Base-by-base conservation (phyloP, 2,888 invertebrate genomes). In the Cephonodes hylas region DNA sequence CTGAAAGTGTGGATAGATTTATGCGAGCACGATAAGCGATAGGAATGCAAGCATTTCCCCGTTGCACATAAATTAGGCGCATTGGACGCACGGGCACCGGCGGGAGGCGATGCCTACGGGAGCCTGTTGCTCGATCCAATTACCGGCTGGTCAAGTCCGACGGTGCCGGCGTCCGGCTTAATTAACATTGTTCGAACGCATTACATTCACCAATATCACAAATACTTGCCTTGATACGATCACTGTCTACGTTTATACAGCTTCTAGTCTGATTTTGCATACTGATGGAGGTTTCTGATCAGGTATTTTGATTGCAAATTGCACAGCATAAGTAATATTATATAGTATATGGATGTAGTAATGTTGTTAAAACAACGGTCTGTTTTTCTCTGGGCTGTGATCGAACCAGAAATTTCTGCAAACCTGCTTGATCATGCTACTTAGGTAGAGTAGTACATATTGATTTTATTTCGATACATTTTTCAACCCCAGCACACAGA, bases 41-140 rank as follows among this genome's bases (percentile, higher is more conserved):
- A 13, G 53, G 18, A n/a, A 48, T 18, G 15, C 27, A 31, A 53
- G 53, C n/a, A 53, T 53, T 53, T 53, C 31, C 23, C 10, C 31
- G 31, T 15, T 31, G 46, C 13, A 31, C 53, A 31, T 53, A 53
- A 53, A 53, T 53, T 31, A 53, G 53, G 18, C 27, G 27, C 53
- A 53, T 31, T 8, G 48, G 18, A 53, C 27, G 27, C 48, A 53
- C 15, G 18, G 23, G 18, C 18, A 18, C 45, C 22, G 22, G 10
- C 45, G 45, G 27, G 18, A 53, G 18, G 38, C 59, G 15, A 60
- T 38, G 66, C 69, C 69, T 72, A 58, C 59, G 63, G 74, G 68
- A 76, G 76, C 78, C 76, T 78, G 78, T 78, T 79, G 74, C 79
- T 74, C 69, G 66, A 73, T 71, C 65, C 72, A 75, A 78, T 78